Conservation (phyloP, 2,888 invertebrate species). For the Caenorhabditis sp. region DNA sequence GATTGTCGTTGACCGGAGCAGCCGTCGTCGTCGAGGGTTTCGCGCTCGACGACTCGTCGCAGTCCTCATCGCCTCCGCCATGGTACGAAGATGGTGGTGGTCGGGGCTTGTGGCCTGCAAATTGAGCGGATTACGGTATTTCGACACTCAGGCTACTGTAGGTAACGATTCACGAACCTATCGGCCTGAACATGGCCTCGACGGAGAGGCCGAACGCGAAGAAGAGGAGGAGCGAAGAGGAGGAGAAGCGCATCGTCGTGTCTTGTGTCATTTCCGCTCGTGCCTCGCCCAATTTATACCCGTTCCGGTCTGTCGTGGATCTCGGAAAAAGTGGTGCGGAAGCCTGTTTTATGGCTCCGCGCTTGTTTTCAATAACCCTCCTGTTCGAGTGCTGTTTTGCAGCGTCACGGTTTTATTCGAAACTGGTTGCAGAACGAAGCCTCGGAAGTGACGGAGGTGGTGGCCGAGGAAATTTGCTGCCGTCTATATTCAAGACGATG, state of each 20-base stretch:
- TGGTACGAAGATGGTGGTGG: conserved; percentile 14
- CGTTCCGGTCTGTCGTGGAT: no score
- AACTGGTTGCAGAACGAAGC: no score
- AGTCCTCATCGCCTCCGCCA: conserved; percentile 13
- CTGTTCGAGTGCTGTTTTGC: no score
- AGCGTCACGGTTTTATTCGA: no score
- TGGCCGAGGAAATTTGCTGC: no score
- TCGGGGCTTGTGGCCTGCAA: conserved; percentile 8
- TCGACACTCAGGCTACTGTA: not conserved
- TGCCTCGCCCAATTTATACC: no score
- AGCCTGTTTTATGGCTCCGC: no score
- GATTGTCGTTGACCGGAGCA: not conserved
- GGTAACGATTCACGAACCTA: not conserved
- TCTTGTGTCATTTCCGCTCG: not conserved
- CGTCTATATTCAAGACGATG: no score
- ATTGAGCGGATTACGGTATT: not conserved
- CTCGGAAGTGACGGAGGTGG: no score
- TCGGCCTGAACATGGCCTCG: conserved; percentile 30
- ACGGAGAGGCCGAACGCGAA: conserved; percentile 6
- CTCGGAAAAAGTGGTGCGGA: no score
- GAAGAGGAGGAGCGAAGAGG: not conserved
- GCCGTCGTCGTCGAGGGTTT: not conserved
- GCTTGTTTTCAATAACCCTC: no score
- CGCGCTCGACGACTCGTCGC: not conserved
- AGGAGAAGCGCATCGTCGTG: conserved; percentile 20